Evolutionary conservation across 1,140 invertebrate species (phyloP), one percentile per base, ranked within the genome.

Genomic region (Hestina assimilis): DNA sequence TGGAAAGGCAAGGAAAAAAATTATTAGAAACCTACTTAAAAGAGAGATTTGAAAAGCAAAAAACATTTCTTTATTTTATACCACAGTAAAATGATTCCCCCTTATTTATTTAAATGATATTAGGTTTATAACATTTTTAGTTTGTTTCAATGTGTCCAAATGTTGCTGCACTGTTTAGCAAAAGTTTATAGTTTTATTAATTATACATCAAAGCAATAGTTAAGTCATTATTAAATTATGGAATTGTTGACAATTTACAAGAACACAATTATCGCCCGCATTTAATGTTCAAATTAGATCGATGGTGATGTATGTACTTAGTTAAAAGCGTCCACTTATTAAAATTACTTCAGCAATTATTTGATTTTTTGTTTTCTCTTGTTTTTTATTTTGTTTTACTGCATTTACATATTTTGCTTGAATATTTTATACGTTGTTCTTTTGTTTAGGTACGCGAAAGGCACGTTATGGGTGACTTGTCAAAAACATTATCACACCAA

Each of bases 341-440:
- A 42, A 8, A 9, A 40, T 48, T 40, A 40, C 28, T 43, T 58
- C 47, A 51, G 46, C n/a, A 43, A 43, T 45, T 58, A 45, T 56
- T 20, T 45, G 17, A 35, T 56, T 42, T 15, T 21, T 41, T 51
- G 33, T 12, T 35, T 43, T 21, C 23, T 31, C 11, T 20, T 28
- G 20, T 51, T 40, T 14, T 47, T 41, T 50, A 35, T 45, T 38
- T 43, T 43, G 21, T 58, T 9, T 20, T 53, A 57, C 31, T 59
- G 43, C 51, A 58, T 67, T 66, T 64, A 45, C 50, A 59, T 35
- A 43, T 47, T 68, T 59, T 57, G 61, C 61, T 56, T 63, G 55
- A 28, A 63, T 57, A 63, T 67, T 67, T 63, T 69, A 62, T 60
- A 45, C 31, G 23, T 65, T 63, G 53, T 66, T 63, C 15, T 54